Conservation (phyloP, 2,797 vertebrate genomes). For the Characodon lateralis region DNA sequence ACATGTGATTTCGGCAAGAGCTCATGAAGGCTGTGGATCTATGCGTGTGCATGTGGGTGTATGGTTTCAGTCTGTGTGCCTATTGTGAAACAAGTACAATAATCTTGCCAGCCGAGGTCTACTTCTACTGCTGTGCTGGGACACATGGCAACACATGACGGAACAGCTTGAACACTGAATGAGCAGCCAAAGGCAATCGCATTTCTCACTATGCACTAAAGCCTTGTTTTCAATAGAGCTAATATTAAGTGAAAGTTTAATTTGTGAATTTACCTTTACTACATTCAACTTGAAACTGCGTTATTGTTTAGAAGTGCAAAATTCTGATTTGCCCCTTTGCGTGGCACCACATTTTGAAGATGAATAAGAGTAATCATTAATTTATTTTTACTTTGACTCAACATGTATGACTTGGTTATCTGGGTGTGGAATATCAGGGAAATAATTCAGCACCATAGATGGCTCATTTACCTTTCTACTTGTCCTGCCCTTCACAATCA, state of each 20-base stretch:
- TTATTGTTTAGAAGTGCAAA: background rate
- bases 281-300: background rate
- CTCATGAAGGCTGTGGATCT: slow-evolving; percentile 24
- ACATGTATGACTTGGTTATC: slow-evolving; percentile 29
- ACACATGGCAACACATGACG: slow-evolving; percentile 62
- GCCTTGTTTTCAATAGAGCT: slow-evolving; percentile 12
- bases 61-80: slow-evolving; percentile 4
- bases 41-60: background rate
- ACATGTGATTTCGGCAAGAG: slow-evolving; percentile 68
- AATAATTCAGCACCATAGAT: slow-evolving; percentile 54
- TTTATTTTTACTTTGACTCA: slow-evolving; percentile 32
- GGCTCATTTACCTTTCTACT: slow-evolving; percentile 55
- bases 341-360: slow-evolving; percentile 18
- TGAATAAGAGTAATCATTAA: slow-evolving; percentile 31
- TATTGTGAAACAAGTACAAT: slow-evolving; percentile 32
- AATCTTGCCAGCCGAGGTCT: slow-evolving; percentile 56
- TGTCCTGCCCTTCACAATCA: slow-evolving; percentile 52
- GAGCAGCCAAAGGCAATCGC: slow-evolving; percentile 44
- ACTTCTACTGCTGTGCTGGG: slow-evolving; percentile 61
- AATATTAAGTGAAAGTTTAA: background rate
- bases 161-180: slow-evolving; percentile 64
- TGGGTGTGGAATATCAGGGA: slow-evolving; percentile 35
- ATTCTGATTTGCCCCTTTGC: background rate
- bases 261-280: slow-evolving; percentile 7
- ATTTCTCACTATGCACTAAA: slow-evolving; percentile 38